A percentile compares a stretch with the other conserved stretches of the same genome.
These are phyloP conservation scores for Diglossa cyanea DNA, from an alignment of 2,797 vertebrate genomes.

Conservation along the genomic window DNA sequence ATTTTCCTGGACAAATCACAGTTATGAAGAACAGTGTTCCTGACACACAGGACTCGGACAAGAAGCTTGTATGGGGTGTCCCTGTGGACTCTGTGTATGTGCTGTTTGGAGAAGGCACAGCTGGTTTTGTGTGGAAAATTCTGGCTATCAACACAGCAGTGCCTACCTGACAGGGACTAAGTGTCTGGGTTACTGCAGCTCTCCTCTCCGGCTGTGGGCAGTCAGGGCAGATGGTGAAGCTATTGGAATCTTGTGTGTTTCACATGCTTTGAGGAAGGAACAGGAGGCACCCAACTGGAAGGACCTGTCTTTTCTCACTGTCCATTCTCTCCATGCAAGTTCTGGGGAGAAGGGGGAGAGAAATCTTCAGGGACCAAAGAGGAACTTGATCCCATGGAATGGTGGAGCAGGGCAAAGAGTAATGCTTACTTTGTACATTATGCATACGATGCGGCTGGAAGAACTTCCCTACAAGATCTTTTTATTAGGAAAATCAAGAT, in stretches of 20 bases:
- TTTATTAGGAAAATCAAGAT: not conserved
- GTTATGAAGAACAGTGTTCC: not conserved
- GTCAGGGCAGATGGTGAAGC: not conserved
- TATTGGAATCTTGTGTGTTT: not conserved
- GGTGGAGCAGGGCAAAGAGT: not conserved
- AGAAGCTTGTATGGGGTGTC: rapidly evolving
- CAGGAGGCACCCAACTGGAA: not conserved
- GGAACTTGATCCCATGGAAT: not conserved
- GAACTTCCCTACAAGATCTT: not conserved
- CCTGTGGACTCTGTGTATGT: not conserved
- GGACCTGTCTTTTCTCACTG: not conserved
- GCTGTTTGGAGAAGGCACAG: not conserved
- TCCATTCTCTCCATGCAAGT: not conserved
- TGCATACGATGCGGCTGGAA: not conserved
- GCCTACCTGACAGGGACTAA: not conserved
- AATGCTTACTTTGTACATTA: not conserved
- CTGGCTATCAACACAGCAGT: not conserved
- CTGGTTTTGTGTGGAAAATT: not conserved
- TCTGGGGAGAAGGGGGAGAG: not conserved
- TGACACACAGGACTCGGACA: not conserved
- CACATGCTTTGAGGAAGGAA: not conserved
- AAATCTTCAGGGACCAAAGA: not conserved
- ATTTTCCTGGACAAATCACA: not conserved
- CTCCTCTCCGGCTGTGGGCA: not conserved
- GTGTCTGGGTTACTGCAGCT: not conserved